Percentiles rank a stretch among this genome's conserved stretches.
These are phyloP conservation scores for Tolmerus cingulatus DNA, from an alignment of 2,888 invertebrate genomes.

Conservation along the genomic window DNA sequence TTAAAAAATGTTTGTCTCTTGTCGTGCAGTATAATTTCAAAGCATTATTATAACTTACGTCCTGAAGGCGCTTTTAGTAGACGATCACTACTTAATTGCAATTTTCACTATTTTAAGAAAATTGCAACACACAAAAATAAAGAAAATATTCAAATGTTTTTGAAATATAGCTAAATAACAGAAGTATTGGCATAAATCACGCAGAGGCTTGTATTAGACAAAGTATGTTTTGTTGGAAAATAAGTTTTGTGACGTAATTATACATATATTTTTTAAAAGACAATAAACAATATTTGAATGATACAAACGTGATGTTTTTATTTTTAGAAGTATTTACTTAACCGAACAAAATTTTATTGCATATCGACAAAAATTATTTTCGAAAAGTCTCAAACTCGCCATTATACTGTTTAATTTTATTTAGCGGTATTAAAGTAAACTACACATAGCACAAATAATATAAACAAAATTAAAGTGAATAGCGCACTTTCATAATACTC, in stretches of 20 bases:
- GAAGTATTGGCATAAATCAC: neutral
- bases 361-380: no score
- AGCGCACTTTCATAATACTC: no score
- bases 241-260: neutral
- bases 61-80: neutral
- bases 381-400: no score
- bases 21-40: neutral
- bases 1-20: conserved; percentile 30
- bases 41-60: neutral
- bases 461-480: no score
- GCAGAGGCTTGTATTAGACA: conserved; percentile 29
- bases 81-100: neutral
- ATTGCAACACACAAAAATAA: neutral
- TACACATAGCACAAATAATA: no score
- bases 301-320: neutral
- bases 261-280: conserved; percentile 29
- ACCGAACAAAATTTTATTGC: neutral
- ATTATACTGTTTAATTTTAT: no score
- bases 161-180: neutral
- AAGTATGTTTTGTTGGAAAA: conserved; percentile 28
- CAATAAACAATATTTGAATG: conserved; percentile 17
- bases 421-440: no score
- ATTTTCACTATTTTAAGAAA: neutral
- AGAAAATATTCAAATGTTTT: neutral
- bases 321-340: neutral